These are phyloP conservation scores for Magallana nippona DNA, from an alignment of 2,888 invertebrate genomes.

Conservation along the genomic window DNA sequence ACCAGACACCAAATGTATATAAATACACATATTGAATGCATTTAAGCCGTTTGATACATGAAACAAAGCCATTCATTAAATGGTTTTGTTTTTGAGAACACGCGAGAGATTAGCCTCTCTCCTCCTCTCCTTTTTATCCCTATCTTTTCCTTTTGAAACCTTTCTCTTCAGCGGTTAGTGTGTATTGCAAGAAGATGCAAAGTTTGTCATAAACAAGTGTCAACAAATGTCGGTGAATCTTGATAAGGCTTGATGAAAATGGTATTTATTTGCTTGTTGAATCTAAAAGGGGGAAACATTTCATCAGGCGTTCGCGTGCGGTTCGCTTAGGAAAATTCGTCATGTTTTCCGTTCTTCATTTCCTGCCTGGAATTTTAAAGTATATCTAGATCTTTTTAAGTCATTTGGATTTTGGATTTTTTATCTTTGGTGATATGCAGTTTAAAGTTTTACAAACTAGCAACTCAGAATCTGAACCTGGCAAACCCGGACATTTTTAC, in stretches of 20 bases:
- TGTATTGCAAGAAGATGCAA: slow-evolving; percentile 31
- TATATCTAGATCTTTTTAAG: not conserved
- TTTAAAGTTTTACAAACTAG: no score
- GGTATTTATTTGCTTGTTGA: slow-evolving; percentile 29
- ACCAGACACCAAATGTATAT: slow-evolving; percentile 26
- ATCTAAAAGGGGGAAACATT: not conserved
- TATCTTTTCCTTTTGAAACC: slow-evolving; percentile 31
- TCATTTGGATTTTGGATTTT: no score
- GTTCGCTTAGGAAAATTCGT: not conserved
- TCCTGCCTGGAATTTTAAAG: not conserved
- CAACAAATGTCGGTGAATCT: slow-evolving; percentile 18
- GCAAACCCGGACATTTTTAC: no score
- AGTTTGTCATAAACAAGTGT: slow-evolving; percentile 9
- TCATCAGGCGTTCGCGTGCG: slow-evolving; percentile 29
- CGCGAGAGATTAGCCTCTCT: slow-evolving; percentile 34
- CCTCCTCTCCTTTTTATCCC: not conserved
- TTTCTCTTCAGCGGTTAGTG: slow-evolving; percentile 10
- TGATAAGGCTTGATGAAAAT: slow-evolving; percentile 22
- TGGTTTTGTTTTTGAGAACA: slow-evolving; percentile 39
- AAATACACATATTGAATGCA: slow-evolving; percentile 38
- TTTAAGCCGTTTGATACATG: slow-evolving; percentile 37
- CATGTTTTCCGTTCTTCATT: not conserved
- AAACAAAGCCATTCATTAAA: slow-evolving; percentile 37
- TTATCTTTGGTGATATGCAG: no score
- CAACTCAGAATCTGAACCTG: no score